Percentiles rank a stretch among this genome's conserved stretches.
These are phyloP conservation scores for Paragorgia papillata DNA, from an alignment of 92 coral and sea anemone genomes.

Conservation along the genomic window DNA sequence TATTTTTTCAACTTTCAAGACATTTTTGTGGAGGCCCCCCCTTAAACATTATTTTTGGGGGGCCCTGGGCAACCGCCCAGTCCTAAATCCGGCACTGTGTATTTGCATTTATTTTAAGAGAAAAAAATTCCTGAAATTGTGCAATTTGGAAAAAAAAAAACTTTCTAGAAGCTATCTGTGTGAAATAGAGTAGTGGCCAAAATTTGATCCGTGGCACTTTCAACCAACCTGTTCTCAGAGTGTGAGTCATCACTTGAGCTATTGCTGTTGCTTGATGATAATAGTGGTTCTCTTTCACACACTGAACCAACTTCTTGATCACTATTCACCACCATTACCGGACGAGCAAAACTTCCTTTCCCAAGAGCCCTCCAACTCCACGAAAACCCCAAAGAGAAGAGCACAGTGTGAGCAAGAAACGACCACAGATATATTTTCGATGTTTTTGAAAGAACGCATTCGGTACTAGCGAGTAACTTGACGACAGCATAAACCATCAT, in stretches of 20 bases:
- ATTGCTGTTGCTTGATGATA: conserved; percentile 40
- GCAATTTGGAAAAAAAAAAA: no score
- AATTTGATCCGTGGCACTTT: no score
- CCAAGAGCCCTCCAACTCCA: conserved; percentile 72
- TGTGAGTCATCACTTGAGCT: not conserved
- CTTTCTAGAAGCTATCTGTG: no score
- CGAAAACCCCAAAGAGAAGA: conserved; percentile 56
- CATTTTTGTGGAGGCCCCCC: no score
- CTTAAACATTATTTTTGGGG: no score
- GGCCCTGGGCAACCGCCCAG: no score
- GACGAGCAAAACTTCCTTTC: conserved; percentile 29
- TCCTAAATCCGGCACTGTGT: no score
- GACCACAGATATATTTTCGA: conserved; percentile 74
- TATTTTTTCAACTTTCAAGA: no score
- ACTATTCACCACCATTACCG: conserved; percentile 52
- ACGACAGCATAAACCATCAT: conserved; percentile 63
- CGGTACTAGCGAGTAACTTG: conserved; percentile 85
- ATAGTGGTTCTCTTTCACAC: conserved; percentile 62
- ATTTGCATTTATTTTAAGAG: no score
- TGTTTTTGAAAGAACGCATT: conserved; percentile 55
- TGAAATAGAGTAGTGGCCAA: no score
- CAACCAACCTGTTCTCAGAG: conserved; percentile 20
- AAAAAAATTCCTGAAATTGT: no score
- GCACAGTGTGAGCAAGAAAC: conserved; percentile 62
- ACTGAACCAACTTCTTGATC: conserved; percentile 77